Conservation (phyloP, 2,888 invertebrate species). For the Philopedon plagiatum region DNA sequence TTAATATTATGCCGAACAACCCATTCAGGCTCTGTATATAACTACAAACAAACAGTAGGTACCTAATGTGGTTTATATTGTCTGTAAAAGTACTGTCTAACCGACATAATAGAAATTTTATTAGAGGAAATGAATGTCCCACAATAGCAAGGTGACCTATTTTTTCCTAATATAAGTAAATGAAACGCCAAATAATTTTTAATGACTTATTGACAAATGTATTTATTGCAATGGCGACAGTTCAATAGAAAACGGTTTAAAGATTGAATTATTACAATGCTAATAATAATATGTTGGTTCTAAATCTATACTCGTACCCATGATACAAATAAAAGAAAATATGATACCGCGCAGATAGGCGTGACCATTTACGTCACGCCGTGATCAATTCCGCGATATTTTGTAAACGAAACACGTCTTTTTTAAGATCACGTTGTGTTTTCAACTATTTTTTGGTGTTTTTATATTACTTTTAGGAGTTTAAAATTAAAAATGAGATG, state of each 20-base stretch:
- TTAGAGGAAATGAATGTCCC: constrained; percentile 16
- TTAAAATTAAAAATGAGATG: no score
- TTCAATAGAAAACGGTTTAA: constrained; percentile 22
- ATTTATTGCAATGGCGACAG: constrained; percentile 29
- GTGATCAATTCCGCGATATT: no score
- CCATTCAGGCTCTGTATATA: constrained; percentile 22
- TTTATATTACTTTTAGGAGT: no score
- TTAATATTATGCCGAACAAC: constrained; percentile 31
- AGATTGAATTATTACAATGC: constrained; percentile 26
- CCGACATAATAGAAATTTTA: constrained; percentile 3
- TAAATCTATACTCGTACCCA: no score
- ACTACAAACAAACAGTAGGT: constrained; percentile 23
- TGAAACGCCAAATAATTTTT: constrained; percentile 30
- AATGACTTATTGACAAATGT: constrained; percentile 28
- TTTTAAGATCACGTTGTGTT: no score
- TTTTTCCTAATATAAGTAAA: constrained; percentile 40
- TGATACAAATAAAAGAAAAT: no score
- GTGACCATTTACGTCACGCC: no score
- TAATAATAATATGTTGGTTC: neutral
- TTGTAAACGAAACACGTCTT: no score
- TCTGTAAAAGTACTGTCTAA: constrained; percentile 28
- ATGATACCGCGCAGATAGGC: no score
- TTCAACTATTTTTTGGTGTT: no score
- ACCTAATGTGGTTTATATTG: no score
- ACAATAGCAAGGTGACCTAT: constrained; percentile 30